These are phyloP conservation scores for Charina bottae DNA, from an alignment of 2,113 vertebrate species.

Conservation along the genomic window DNA sequence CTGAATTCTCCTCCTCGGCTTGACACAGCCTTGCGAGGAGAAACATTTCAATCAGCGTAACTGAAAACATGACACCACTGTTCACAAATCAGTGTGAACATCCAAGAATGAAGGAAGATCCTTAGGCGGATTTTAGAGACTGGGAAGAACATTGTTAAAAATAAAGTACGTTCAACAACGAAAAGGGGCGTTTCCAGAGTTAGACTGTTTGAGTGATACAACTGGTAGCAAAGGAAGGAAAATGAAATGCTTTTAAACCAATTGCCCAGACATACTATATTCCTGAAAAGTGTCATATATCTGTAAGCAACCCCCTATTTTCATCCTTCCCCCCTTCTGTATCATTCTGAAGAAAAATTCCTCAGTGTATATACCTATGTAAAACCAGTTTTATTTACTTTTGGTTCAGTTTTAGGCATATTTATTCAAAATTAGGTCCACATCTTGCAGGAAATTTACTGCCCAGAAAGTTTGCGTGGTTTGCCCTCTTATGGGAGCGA, in stretches of 20 bases:
- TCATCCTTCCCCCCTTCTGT: neutral
- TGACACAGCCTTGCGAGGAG: neutral
- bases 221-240: neutral
- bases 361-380: neutral
- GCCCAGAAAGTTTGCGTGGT: neutral
- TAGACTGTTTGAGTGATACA: neutral
- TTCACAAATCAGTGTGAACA: neutral
- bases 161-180: neutral
- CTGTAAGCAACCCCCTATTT: neutral
- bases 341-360: neutral
- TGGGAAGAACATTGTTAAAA: neutral
- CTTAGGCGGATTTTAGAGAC: no score
- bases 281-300: neutral
- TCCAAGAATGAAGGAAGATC: neutral
- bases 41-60: conserved; percentile 8
- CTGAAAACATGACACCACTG: neutral
- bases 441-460: neutral
- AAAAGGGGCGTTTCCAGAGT: neutral
- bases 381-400: neutral
- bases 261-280: neutral
- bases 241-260: neutral
- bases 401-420: neutral
- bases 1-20: neutral
- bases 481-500: neutral
- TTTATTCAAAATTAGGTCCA: neutral